phyloP scores from a whole-genome alignment of 2,113 vertebrate species.

The Echinops telfairi region DNA sequence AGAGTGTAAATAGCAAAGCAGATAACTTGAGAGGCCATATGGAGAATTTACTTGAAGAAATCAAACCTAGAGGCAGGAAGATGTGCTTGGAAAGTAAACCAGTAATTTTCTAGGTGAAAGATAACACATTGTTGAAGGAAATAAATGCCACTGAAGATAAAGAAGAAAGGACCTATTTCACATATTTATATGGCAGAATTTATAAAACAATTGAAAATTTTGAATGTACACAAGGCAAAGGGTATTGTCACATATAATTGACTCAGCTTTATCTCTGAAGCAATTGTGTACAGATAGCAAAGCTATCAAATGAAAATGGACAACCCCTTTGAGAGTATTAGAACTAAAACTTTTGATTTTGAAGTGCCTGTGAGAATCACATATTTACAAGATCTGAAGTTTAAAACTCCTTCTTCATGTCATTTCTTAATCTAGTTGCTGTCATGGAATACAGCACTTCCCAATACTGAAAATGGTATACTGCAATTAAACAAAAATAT shows the following conservation, averaged over 20 bases:
- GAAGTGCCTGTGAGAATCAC: background rate
- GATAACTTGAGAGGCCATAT: slow-evolving; percentile 1
- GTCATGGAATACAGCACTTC: slow-evolving; percentile 33
- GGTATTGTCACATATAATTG: background rate
- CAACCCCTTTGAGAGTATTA: slow-evolving; percentile 20
- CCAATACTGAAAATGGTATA: slow-evolving; percentile 44
- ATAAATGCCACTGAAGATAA: background rate
- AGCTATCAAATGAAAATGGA: background rate
- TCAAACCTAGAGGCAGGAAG: background rate
- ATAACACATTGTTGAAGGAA: background rate
- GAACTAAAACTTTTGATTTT: slow-evolving; percentile 50
- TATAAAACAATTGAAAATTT: slow-evolving; percentile 44
- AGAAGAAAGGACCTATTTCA: background rate
- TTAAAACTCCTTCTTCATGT: slow-evolving; percentile 13
- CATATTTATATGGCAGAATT: background rate
- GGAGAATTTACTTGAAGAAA: slow-evolving; percentile 42
- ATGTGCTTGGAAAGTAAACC: background rate
- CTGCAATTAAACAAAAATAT: slow-evolving; percentile 43
- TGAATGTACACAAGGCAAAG: background rate
- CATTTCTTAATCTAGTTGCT: slow-evolving; percentile 50
- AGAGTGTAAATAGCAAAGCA: slow-evolving; percentile 26
- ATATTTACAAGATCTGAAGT: slow-evolving; percentile 23
- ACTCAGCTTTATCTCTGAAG: slow-evolving; percentile 19
- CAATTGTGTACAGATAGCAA: too few species aligned
- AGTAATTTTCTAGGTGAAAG: background rate